Base-by-base conservation (phyloP, 2,888 invertebrate species). In the Itoplectis maculator region DNA sequence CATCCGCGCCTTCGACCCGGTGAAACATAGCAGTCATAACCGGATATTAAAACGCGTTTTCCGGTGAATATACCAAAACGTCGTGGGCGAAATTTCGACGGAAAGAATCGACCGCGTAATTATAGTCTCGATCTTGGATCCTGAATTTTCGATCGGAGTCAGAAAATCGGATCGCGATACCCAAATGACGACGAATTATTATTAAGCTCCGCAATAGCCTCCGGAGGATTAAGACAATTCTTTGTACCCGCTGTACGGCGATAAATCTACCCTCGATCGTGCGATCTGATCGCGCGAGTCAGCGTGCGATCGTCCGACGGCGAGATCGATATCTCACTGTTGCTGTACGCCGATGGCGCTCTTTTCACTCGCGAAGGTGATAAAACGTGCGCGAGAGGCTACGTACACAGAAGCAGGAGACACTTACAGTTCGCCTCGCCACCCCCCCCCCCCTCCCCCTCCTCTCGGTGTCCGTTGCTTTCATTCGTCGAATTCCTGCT, bases 1-100 rank as follows among this genome's bases (percentile, higher is more conserved):
- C 18, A 70, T 73, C 47, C 35, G 9, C 49, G n/a, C n/a, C n/a
- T 35, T 56, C 18, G 29, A 59, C 66, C 75, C 75, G n/a, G 79
- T 83, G 83, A 89, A 90, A 90, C 88, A 89, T 89, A 90, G 88
- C 88, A 88, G 88, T 90, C 90, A 90, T 90, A 90, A 90, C 89
- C 89, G 88, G 88, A 90, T 90, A 90, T 90, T 89, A 90, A 90
- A 90, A 72, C 82, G 77, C 73, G 65, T 73, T 70, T 65, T 54
- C 23, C 35, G 35, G 54, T 42, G 49, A 54, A 69, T 69, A 59
- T 79, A 54, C 56, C 49, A 35, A 69, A 45, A 29, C 65, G 65
- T 37, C 47, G 29, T 49, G 23, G n/a, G 35, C 23, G 42, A 54
- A 63, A 54, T 23, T 8, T 47, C 13, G 35, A 79, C 11, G 20